A percentile compares a stretch with the other conserved stretches of the same genome.
Evolutionary conservation across 2,113 vertebrate genomes (phyloP).

Genomic region (Paradoxurus hermaphroditus): DNA sequence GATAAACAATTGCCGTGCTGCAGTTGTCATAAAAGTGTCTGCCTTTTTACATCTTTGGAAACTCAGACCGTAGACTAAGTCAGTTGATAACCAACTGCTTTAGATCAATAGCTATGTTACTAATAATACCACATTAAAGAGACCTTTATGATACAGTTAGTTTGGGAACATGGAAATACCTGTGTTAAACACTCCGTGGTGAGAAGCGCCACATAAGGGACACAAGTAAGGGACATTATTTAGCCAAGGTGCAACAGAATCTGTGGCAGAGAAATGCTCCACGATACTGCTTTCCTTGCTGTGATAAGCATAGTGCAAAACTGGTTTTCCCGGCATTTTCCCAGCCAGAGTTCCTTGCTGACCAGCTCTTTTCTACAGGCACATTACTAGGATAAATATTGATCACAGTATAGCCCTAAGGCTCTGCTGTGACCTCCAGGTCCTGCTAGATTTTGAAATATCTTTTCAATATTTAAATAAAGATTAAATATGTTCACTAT

Average conservation of each 20-base stretch:
- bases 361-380: neutral
- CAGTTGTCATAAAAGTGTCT: neutral
- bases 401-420: neutral
- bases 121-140: neutral
- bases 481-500: neutral
- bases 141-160: neutral
- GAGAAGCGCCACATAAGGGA: neutral
- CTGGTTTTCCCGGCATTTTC: neutral
- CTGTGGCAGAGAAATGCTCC: neutral
- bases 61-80: neutral
- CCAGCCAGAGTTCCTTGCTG: neutral
- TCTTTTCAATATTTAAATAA: constrained; percentile 26
- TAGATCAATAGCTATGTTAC: neutral
- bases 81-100: neutral
- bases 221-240: neutral
- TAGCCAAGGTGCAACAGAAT: neutral
- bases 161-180: neutral
- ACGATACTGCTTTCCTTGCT: neutral
- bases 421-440: neutral
- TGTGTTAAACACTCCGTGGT: neutral
- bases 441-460: neutral
- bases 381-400: neutral
- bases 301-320: neutral
- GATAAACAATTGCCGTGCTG: neutral
- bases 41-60: neutral